phyloP scores from a whole-genome alignment of 2,113 vertebrate genomes.

The Amia ocellicauda region DNA sequence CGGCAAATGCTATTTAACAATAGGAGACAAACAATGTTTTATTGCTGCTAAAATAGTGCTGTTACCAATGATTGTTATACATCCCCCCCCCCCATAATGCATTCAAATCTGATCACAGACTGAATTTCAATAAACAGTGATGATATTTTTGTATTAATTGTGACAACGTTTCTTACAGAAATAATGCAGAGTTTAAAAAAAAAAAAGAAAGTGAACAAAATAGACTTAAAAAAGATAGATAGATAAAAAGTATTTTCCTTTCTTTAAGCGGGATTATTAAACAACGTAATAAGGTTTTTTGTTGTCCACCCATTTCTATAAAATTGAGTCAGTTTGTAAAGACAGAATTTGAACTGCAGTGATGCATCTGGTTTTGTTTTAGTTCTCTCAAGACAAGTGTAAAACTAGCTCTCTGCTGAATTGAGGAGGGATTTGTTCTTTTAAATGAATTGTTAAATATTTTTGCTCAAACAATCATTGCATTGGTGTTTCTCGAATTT shows the following conservation, averaged over 20 bases:
- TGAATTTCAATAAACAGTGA: background rate
- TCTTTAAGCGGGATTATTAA: background rate
- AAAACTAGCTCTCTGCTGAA: background rate
- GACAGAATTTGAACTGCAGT: background rate
- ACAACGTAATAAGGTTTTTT: background rate
- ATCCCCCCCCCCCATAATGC: background rate
- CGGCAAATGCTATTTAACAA: conserved; percentile 32
- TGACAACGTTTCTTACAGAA: conserved; percentile 14
- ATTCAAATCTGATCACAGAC: conserved; percentile 5
- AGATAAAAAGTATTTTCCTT: too few species aligned
- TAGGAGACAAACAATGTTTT: conserved; percentile 23
- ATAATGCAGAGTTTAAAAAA: background rate
- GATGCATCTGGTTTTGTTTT: background rate
- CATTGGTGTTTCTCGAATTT: background rate
- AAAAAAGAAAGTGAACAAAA: too few species aligned
- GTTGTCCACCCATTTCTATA: background rate
- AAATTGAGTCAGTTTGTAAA: background rate
- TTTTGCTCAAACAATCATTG: background rate
- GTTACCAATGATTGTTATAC: background rate
- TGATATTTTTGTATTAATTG: conserved; percentile 7
- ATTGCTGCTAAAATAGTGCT: conserved; percentile 13
- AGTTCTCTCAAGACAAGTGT: background rate
- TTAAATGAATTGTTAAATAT: background rate
- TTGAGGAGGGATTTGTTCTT: background rate
- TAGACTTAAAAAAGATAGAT: background rate